A percentile compares a stretch with the other conserved stretches of the same genome.
phyloP scores from a whole-genome alignment of 2,888 invertebrate species.

The Diploptera punctata region DNA sequence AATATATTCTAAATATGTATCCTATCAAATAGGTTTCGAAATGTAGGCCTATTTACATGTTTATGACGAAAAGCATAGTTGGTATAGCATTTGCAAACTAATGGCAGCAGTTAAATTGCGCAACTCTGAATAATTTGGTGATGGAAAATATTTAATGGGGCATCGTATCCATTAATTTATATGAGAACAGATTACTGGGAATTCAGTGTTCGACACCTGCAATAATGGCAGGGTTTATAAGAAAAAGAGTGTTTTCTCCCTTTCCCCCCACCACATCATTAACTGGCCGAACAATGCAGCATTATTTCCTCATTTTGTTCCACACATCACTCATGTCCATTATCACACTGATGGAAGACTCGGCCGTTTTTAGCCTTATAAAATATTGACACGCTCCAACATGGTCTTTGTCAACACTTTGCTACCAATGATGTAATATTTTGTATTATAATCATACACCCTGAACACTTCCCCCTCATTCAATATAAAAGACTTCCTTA shows the following conservation, averaged over 20 bases:
- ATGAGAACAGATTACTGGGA: background rate
- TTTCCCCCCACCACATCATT: background rate
- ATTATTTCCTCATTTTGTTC: constrained; percentile 4
- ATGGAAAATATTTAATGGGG: background rate
- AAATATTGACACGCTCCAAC: background rate
- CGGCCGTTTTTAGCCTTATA: background rate
- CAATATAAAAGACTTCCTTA: too few relatives aligned
- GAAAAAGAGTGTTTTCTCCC: background rate
- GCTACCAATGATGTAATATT: background rate
- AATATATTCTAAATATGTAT: too few relatives aligned
- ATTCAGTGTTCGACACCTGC: background rate
- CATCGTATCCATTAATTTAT: background rate
- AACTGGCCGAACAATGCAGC: background rate
- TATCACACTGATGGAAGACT: background rate
- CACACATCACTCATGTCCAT: background rate
- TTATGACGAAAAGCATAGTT: too few relatives aligned
- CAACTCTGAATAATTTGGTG: background rate
- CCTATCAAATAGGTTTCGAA: too few relatives aligned
- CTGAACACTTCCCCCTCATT: background rate
- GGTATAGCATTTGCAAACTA: too few relatives aligned
- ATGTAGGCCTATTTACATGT: too few relatives aligned
- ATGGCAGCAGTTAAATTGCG: too few relatives aligned
- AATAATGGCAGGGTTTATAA: background rate
- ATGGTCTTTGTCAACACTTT: constrained; percentile 8
- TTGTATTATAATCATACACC: background rate